Evolutionary conservation across 2,888 invertebrate species (phyloP).

Genomic region (Rhaphigaster nebulosa): DNA sequence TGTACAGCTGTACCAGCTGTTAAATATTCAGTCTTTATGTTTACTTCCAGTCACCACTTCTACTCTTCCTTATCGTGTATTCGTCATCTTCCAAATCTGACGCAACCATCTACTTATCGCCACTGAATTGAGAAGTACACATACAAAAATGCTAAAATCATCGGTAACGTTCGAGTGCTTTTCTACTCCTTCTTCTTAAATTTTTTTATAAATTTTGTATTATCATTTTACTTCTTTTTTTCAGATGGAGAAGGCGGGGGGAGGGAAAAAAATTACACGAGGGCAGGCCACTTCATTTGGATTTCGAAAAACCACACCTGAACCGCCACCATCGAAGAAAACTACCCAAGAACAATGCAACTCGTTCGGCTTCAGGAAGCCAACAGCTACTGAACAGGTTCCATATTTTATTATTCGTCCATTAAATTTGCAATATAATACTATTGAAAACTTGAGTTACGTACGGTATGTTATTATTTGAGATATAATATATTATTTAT

Average conservation of each 20-base stretch:
- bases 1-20: neutral
- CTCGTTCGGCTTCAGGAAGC: conserved; percentile 53
- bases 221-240: neutral
- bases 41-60: neutral
- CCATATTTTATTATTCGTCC: neutral
- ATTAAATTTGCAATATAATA: neutral
- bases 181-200: neutral
- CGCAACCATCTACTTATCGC: neutral
- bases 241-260: conserved; percentile 77
- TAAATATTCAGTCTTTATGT: neutral
- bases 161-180: neutral
- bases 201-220: too few relatives aligned
- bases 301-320: conserved; percentile 77
- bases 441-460: neutral
- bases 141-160: neutral
- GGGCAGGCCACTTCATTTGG: conserved; percentile 89
- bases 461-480: too few relatives aligned
- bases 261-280: conserved; percentile 72
- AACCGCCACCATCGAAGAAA: conserved; percentile 68
- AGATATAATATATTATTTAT: too few relatives aligned
- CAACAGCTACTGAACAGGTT: conserved; percentile 23
- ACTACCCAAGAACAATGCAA: conserved; percentile 66
- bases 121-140: neutral
- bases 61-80: neutral
- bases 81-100: neutral